These are phyloP conservation scores for Hipparchia semele DNA, from an alignment of 2,888 invertebrate species.

Conservation along the genomic window DNA sequence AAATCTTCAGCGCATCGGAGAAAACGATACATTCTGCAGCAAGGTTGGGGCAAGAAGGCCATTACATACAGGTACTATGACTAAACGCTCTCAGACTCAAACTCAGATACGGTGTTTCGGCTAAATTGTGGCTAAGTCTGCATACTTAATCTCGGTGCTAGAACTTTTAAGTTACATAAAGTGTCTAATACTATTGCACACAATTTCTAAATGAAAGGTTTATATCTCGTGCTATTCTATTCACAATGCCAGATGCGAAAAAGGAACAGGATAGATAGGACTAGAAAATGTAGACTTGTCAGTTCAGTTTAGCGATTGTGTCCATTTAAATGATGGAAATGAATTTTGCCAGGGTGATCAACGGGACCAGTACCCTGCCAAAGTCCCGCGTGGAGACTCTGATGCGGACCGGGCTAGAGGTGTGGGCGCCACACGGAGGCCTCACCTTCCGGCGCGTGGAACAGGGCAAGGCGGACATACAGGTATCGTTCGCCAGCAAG, in stretches of 20 bases:
- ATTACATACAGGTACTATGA: conserved; percentile 85
- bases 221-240: no score
- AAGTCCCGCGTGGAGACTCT: conserved; percentile 80
- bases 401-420: conserved; percentile 84
- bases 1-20: conserved; percentile 50
- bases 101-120: no score
- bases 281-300: no score
- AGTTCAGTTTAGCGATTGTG: background rate
- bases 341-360: conserved; percentile 81
- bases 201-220: no score
- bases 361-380: conserved; percentile 85
- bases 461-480: conserved; percentile 86
- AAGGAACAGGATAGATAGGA: no score
- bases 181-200: no score
- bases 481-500: conserved; percentile 86
- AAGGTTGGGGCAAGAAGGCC: conserved; percentile 86
- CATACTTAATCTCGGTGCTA: no score
- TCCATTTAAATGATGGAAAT: background rate
- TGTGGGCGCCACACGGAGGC: conserved; percentile 87
- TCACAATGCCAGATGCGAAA: no score
- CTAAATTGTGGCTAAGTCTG: no score
- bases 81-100: no score
- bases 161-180: no score
- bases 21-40: conserved; percentile 85
- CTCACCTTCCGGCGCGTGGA: conserved; percentile 80